Evolutionary conservation across 1,140 invertebrate species (phyloP), one percentile per base, ranked within the genome.

Genomic region (Drosophila littoralis): DNA sequence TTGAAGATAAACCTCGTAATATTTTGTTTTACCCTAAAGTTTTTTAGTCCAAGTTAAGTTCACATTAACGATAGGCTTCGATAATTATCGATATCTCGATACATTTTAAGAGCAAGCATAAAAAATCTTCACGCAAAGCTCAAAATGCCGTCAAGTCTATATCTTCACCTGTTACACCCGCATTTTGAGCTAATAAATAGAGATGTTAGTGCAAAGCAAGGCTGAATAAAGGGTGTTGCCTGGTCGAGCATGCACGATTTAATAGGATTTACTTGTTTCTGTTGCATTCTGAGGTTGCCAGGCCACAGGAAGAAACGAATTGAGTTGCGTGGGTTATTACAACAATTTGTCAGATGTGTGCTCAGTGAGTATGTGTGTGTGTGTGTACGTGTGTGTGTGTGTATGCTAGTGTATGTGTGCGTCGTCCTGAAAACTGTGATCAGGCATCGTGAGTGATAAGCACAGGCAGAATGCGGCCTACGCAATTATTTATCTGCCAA

Each of bases 321-420:
- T 57, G 51, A 71, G 69, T 59, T 67, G 50, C 64, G 45, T 46
- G 51, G 33, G 40, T 45, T 33, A 51, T 68, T 48, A 36, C 15
- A 33, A 15, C 43, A 46, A 66, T 66, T 45, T 57, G 42, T 46
- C 10, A 46, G 8, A 35, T 48, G 40, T 28, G 22, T 28, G 22
- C 22, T 28, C 22, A 28, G 22, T 28, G 4, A 5, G n/a, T 12
- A 42, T 42, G n/a, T 7, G 13, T 33, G 33, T 13, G 51, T 17
- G 17, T 17, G 17, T 17, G 22, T 22, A 2, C 2, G 22, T 22
- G 22, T 15, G 28, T 28, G 4, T 33, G n/a, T 7, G 2, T 15
- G 13, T 12, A 3, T 3, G 45, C 15, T 28, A 28, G 7, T 48
- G 13, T 13, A 36, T 42, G 48, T 45, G 50, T 51, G 43, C 42